These are phyloP conservation scores for Nomada ruficornis DNA, from an alignment of 2,888 invertebrate genomes.

Conservation along the genomic window DNA sequence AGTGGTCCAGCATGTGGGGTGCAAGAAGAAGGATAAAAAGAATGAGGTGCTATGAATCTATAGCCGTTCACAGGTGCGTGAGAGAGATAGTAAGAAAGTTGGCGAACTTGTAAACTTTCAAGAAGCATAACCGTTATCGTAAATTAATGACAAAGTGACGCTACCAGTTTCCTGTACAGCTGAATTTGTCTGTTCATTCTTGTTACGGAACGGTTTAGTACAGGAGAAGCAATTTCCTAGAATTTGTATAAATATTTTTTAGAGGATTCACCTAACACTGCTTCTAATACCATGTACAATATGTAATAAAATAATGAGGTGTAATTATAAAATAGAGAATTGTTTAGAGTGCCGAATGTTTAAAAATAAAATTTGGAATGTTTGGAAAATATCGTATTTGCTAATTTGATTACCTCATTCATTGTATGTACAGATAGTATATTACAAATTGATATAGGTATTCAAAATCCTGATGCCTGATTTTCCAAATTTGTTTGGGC, in stretches of 20 bases:
- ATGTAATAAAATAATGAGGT: too few species aligned
- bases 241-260: neutral
- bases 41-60: conserved; percentile 20
- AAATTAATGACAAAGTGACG: conserved; percentile 77
- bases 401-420: too few species aligned
- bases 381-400: too few species aligned
- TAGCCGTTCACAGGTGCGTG: neutral
- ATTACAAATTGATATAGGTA: too few species aligned
- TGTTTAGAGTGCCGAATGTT: too few species aligned
- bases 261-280: neutral
- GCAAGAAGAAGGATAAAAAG: conserved; percentile 7
- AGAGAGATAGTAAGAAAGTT: conserved; percentile 45
- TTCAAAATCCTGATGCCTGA: too few species aligned
- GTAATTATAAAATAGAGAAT: too few species aligned
- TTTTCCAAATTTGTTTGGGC: too few species aligned
- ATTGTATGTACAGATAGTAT: too few species aligned
- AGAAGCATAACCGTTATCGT: conserved; percentile 76
- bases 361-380: too few species aligned
- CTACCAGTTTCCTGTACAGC: conserved; percentile 68
- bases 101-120: conserved; percentile 74
- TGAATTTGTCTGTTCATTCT: conserved; percentile 68
- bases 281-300: neutral
- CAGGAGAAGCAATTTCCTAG: neutral
- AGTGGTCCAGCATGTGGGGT: conserved; percentile 40
- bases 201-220: conserved; percentile 27